Evolutionary conservation across 2,797 vertebrate species (phyloP).

Genomic region (Paramormyrops hopkinsi): DNA sequence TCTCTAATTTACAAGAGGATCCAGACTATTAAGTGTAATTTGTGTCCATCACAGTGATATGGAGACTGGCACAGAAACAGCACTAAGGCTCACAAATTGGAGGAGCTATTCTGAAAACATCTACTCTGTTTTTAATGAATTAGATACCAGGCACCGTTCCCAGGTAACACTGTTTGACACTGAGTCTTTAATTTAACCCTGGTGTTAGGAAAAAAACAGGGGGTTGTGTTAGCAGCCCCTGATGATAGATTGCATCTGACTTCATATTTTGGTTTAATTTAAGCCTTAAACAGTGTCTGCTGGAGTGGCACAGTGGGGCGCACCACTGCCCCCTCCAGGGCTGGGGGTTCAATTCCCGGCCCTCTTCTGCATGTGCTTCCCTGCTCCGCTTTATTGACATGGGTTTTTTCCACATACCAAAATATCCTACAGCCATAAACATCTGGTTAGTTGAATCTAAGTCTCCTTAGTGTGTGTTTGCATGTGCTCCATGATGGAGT

Average conservation of each 20-base stretch:
- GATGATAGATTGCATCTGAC: background rate
- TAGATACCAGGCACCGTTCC: background rate
- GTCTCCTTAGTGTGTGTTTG: background rate
- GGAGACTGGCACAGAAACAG: background rate
- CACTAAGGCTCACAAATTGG: background rate
- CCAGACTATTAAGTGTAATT: slow-evolving; percentile 1
- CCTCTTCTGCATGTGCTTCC: background rate
- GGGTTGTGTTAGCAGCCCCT: background rate
- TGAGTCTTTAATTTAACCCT: background rate
- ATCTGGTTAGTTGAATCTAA: background rate
- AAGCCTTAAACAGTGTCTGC: background rate
- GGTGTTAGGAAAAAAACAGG: background rate
- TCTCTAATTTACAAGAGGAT: background rate
- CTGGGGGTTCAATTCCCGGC: background rate
- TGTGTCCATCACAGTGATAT: background rate
- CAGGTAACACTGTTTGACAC: background rate
- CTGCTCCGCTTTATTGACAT: background rate
- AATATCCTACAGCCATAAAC: background rate
- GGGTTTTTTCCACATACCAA: background rate
- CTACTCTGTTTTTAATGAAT: background rate
- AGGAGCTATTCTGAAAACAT: background rate
- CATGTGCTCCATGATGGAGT: background rate
- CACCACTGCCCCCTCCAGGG: background rate
- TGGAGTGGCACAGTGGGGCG: background rate
- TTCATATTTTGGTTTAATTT: slow-evolving; percentile 4